Percentiles rank a stretch among this genome's conserved stretches.
These are phyloP conservation scores for Rhinella marina DNA, from an alignment of 2,797 vertebrate species.

Conservation along the genomic window DNA sequence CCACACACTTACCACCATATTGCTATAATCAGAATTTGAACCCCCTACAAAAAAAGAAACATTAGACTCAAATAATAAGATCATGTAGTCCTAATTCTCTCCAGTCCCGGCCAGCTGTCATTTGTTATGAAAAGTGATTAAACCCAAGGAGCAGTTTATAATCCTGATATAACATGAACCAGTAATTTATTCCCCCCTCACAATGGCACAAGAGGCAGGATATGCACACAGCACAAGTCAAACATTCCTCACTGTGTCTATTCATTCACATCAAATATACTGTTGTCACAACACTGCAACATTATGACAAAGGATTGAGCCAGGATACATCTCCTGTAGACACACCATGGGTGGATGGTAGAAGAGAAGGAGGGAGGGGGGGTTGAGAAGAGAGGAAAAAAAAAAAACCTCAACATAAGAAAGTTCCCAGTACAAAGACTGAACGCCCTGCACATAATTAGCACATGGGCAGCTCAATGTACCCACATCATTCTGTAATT, in stretches of 20 bases:
- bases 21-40: background rate
- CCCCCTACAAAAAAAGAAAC: background rate
- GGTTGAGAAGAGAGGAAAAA: background rate
- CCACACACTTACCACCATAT: background rate
- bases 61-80: constrained; percentile 16
- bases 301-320: constrained; percentile 51
- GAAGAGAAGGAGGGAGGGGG: background rate
- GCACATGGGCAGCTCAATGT: constrained; percentile 24
- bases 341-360: constrained; percentile 28
- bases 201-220: constrained; percentile 26
- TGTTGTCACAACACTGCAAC: constrained; percentile 59
- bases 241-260: constrained; percentile 39
- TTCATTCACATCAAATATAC: constrained; percentile 50
- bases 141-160: constrained; percentile 31
- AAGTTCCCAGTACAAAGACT: constrained; percentile 50
- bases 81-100: constrained; percentile 10
- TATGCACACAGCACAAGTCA: constrained; percentile 44
- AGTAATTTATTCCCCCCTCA: constrained; percentile 47
- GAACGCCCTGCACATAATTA: constrained; percentile 25
- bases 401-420: background rate
- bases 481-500: constrained; percentile 29
- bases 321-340: constrained; percentile 18
- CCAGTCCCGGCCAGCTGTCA: constrained; percentile 35
- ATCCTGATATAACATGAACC: constrained; percentile 28
- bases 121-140: constrained; percentile 45